Conservation (phyloP, 1,140 invertebrate species). For the Papilio glaucus region DNA sequence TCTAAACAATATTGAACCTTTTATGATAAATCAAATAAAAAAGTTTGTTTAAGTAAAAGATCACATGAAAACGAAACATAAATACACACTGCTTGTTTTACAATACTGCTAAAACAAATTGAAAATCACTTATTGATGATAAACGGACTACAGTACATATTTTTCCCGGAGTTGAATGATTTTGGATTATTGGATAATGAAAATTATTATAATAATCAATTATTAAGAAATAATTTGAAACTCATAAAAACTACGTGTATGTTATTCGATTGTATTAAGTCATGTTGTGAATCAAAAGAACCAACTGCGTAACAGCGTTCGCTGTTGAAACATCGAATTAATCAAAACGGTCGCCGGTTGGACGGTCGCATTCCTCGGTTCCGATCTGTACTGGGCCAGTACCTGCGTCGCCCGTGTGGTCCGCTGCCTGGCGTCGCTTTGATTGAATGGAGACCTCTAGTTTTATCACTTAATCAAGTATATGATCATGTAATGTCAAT, state of each 20-base stretch:
- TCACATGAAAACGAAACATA: too few relatives aligned
- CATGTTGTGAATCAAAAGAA: slow-evolving; percentile 14
- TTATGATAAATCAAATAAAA: too few relatives aligned
- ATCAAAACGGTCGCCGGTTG: slow-evolving; percentile 43
- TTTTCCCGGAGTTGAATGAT: too few relatives aligned
- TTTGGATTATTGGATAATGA: too few relatives aligned
- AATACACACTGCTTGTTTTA: too few relatives aligned
- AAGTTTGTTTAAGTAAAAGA: too few relatives aligned
- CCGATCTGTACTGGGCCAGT: slow-evolving; percentile 36
- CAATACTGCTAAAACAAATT: too few relatives aligned
- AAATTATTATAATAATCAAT: too few relatives aligned
- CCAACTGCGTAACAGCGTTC: slow-evolving; percentile 16
- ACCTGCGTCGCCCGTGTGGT: slow-evolving; percentile 63
- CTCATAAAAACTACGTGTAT: background rate
- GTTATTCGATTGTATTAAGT: background rate
- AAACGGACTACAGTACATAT: too few relatives aligned
- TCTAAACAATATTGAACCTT: too few relatives aligned
- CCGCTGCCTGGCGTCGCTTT: slow-evolving; percentile 43
- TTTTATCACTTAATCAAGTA: slow-evolving; percentile 31
- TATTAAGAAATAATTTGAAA: background rate
- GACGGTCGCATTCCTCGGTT: slow-evolving; percentile 33
- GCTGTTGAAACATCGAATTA: slow-evolving; percentile 42
- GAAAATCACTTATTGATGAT: too few relatives aligned
- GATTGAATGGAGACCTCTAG: slow-evolving; percentile 32
- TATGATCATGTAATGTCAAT: background rate